Conservation (phyloP, 2,888 invertebrate genomes). For the Macaria notata region DNA sequence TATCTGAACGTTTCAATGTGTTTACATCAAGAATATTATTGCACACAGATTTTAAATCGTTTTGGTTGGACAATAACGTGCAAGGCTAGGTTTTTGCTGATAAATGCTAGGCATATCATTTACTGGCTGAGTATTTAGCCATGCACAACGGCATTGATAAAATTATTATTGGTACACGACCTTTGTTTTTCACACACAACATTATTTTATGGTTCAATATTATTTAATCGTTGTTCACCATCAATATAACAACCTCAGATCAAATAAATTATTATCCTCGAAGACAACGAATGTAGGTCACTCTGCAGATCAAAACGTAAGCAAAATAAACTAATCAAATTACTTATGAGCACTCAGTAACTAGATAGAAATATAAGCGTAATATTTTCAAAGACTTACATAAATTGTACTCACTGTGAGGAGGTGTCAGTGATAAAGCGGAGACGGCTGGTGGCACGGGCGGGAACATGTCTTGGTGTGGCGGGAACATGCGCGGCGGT, state of each 20-base stretch:
- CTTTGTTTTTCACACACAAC: conserved; percentile 54
- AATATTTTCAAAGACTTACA: conserved; percentile 20
- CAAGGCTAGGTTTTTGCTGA: conserved; percentile 69
- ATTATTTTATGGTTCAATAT: not conserved
- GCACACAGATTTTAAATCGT: too few relatives aligned
- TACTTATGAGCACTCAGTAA: too few relatives aligned
- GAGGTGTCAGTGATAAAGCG: conserved; percentile 90
- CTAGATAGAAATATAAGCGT: not conserved
- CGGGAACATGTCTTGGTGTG: conserved; percentile 86
- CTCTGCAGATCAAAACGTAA: too few relatives aligned
- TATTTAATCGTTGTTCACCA: too few relatives aligned
- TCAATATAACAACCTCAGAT: too few relatives aligned
- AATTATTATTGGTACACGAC: conserved; percentile 50
- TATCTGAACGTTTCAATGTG: too few relatives aligned
- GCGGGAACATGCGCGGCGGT: conserved; percentile 79
- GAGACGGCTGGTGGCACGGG: conserved; percentile 86
- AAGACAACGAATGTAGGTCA: too few relatives aligned
- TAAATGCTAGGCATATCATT: conserved; percentile 49
- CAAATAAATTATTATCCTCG: too few relatives aligned
- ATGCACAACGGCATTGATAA: conserved; percentile 71
- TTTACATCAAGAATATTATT: too few relatives aligned
- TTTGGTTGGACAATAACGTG: conserved; percentile 55
- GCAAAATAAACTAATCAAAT: too few relatives aligned
- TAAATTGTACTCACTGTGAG: conserved; percentile 86
- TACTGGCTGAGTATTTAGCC: conserved; percentile 51